Evolutionary conservation across 2,113 vertebrate species (phyloP).

Genomic region (Setophaga petechia): DNA sequence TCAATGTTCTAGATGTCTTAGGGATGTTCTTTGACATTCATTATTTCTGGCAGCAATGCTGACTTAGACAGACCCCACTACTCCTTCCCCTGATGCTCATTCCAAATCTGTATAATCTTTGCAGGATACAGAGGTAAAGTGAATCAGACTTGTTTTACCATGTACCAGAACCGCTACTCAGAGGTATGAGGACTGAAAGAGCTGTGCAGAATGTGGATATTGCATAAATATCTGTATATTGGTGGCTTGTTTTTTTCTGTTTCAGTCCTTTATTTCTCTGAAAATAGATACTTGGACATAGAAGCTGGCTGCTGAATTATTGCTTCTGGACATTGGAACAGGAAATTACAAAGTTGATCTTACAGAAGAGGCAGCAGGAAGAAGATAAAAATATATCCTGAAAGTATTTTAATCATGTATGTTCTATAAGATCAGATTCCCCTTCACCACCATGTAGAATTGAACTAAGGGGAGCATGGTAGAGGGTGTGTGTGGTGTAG

Average conservation of each 20-base stretch:
- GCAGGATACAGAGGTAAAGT: background rate
- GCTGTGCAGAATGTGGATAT: background rate
- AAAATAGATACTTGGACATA: background rate
- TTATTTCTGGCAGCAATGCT: conserved; percentile 39
- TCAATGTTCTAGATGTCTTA: conserved; percentile 17
- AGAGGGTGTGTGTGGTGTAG: background rate
- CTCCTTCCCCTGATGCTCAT: background rate
- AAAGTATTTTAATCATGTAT: background rate
- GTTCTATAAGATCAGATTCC: background rate
- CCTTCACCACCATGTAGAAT: background rate
- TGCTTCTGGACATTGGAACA: background rate
- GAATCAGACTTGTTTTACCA: background rate
- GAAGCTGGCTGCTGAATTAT: background rate
- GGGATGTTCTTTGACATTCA: conserved; percentile 3
- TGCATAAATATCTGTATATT: background rate
- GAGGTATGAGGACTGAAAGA: background rate
- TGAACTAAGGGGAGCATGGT: background rate
- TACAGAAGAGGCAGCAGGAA: background rate
- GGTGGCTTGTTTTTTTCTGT: background rate
- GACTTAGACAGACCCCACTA: background rate
- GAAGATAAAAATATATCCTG: background rate
- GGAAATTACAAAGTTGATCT: background rate
- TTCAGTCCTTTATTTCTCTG: background rate
- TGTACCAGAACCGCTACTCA: background rate
- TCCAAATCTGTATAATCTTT: background rate